Evolutionary conservation across 2,797 vertebrate species (phyloP).

Genomic region (Dipus sagitta): DNA sequence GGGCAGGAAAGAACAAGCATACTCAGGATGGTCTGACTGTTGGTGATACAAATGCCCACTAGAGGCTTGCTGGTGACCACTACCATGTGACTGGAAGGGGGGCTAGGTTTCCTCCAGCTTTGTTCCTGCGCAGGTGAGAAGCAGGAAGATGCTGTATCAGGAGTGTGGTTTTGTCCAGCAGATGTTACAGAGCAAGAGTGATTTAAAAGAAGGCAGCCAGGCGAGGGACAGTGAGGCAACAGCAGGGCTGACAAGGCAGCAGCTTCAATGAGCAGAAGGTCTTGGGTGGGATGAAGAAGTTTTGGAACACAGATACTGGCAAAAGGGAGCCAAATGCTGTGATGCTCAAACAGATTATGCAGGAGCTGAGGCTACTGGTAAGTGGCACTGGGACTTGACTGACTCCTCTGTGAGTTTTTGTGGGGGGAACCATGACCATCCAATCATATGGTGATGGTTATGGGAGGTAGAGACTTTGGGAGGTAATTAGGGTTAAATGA

Average conservation of each 20-base stretch:
- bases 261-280: neutral
- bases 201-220: neutral
- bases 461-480: neutral
- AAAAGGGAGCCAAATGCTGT: neutral
- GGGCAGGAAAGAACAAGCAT: no score
- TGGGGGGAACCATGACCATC: neutral
- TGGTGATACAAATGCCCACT: no score
- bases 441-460: neutral
- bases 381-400: neutral
- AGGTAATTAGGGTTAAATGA: neutral
- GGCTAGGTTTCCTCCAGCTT: neutral
- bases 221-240: neutral
- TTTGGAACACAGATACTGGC: neutral
- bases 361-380: neutral
- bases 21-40: no score
- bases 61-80: neutral
- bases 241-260: neutral
- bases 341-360: neutral
- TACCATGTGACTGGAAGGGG: neutral
- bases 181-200: neutral
- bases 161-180: neutral
- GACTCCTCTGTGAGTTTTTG: neutral
- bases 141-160: neutral
- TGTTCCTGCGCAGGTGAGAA: neutral
- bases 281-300: neutral